Evolutionary conservation across 2,888 invertebrate species (phyloP), one percentile per base, ranked within the genome.

Genomic region (Gymnoscelis rufifasciata): DNA sequence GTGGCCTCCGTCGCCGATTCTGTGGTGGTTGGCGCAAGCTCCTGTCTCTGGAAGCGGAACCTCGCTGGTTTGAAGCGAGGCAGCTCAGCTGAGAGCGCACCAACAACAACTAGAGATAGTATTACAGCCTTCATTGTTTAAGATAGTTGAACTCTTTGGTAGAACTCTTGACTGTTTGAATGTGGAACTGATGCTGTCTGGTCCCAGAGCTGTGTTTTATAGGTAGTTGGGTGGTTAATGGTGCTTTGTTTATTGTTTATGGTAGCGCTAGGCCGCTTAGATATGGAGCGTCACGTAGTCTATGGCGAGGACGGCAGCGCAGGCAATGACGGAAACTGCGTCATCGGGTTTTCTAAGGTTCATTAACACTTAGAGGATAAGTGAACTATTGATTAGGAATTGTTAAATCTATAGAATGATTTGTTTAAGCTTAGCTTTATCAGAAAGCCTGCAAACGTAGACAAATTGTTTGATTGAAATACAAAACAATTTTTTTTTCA

Each of bases 41-140:
- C 84, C 49, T 78, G 79, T n/a, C 88, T 74, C 74, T 87, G 83
- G 55, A 83, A 78, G 76, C 83, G 67, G 64, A 86, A 82, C 78
- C 84, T 82, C 81, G 82, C 83, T 28, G 81, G 78, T 60, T 72
- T 69, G 57, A 76, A 80, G 68, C 88, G 86, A 80, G 88, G 88
- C 19, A 69, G 79, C 55, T 86, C 86, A 76, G 83, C 83, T 8
- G 74, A 35, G 1, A 56, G 42, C 0, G 63, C 81, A 19, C 69
- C 73, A 7, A 61, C 64, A 27, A 76, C 43, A 15, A 79, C 51
- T 60, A 74, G 78, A 43, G 66, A 64, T 8, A 83, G 46, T 3
- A 87, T 57, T 10, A 79, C 51, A 49, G 68, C 64, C 74, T 83
- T 83, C 87, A 88, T 88, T 60, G 38, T 72, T 62, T 61, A n/a